Evolutionary conservation across 2,113 vertebrate species (phyloP).

Genomic region (Oophaga pumilio): DNA sequence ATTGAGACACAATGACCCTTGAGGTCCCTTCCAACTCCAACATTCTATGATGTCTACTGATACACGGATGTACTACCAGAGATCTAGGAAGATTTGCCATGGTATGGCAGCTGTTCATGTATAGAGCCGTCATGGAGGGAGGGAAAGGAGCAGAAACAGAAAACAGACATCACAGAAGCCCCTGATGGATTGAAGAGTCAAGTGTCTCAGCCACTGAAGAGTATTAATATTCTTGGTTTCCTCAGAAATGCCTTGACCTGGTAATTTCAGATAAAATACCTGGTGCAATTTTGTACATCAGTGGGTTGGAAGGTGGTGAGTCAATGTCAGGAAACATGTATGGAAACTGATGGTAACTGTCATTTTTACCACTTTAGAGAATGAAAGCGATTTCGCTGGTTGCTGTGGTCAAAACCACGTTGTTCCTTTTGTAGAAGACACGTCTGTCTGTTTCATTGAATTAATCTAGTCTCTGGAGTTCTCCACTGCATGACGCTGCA

Average conservation of each 20-base stretch:
- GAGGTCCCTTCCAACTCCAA: no score
- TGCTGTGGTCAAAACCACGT: background rate
- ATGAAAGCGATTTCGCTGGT: background rate
- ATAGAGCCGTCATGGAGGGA: background rate
- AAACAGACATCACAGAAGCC: background rate
- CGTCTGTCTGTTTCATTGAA: conserved; percentile 2
- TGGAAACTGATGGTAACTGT: background rate
- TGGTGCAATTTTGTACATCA: background rate
- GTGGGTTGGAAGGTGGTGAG: background rate
- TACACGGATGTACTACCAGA: no score
- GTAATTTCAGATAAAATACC: background rate
- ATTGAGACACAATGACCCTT: no score
- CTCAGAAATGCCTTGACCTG: background rate
- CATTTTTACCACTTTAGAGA: background rate
- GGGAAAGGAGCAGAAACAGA: background rate
- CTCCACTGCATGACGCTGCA: background rate
- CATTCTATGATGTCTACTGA: no score
- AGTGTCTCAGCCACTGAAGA: no score
- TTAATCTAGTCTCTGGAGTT: background rate
- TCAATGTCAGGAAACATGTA: background rate
- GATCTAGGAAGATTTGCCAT: no score
- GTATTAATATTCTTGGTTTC: background rate
- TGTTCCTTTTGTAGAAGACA: background rate
- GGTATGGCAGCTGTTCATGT: background rate
- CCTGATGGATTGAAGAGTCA: no score